These are phyloP conservation scores for Catamblyrhynchus diadema DNA, from an alignment of 2,797 vertebrate species.

Conservation along the genomic window DNA sequence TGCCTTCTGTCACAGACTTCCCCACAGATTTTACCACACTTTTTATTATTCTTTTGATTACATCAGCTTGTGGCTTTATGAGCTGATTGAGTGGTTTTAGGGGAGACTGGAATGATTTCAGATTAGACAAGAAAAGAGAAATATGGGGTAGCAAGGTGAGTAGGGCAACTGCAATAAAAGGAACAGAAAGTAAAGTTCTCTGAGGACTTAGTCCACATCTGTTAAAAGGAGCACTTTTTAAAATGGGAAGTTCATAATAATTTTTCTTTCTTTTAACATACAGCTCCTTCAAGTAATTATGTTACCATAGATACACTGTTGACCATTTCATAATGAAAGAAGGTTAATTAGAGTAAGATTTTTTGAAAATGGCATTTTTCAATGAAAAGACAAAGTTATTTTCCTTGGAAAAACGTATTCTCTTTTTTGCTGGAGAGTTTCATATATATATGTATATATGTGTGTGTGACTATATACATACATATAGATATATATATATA, in stretches of 20 bases:
- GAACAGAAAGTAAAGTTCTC: neutral
- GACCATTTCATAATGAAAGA: neutral
- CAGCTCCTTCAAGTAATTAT: neutral
- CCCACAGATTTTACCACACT: neutral
- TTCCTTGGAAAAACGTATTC: neutral
- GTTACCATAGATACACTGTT: neutral
- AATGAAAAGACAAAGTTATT: neutral
- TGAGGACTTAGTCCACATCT: neutral
- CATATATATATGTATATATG: no score
- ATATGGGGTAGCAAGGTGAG: neutral
- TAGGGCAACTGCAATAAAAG: neutral
- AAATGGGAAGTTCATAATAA: neutral
- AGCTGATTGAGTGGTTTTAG: neutral
- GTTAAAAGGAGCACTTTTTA: neutral
- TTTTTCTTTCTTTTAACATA: neutral
- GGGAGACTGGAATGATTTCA: neutral
- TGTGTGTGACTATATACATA: fast-evolving
- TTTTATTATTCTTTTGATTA: neutral
- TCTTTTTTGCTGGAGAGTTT: neutral
- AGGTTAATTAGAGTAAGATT: neutral
- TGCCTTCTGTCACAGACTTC: neutral
- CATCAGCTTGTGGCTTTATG: neutral
- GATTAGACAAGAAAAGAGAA: neutral
- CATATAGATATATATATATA: no score
- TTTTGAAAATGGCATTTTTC: neutral